These are phyloP conservation scores for Drosophila paramelanica DNA, from an alignment of 2,888 invertebrate species.

Conservation along the genomic window DNA sequence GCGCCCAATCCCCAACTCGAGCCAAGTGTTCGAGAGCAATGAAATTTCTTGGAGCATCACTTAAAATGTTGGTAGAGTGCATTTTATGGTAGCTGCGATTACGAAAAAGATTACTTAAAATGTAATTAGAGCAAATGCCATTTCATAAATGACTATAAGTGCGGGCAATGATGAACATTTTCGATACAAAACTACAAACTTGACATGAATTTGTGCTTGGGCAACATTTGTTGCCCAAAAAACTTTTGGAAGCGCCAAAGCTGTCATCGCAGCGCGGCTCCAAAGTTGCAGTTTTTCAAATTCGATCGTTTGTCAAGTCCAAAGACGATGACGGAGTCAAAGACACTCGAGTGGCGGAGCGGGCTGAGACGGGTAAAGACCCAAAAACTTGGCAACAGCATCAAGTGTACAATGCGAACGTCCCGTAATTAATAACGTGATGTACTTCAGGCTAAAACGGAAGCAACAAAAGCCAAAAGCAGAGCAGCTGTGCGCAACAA, in stretches of 20 bases:
- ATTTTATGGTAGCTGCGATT: slow-evolving; percentile 72
- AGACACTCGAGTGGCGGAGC: slow-evolving; percentile 5
- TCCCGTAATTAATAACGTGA: slow-evolving; percentile 67
- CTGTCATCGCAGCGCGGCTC: slow-evolving; percentile 35
- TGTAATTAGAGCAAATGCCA: slow-evolving; percentile 74
- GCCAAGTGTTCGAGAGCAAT: slow-evolving; percentile 14
- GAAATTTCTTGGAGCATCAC: slow-evolving; percentile 67
- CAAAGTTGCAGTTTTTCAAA: slow-evolving; percentile 42
- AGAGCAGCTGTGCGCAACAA: slow-evolving; percentile 26
- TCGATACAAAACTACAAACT: slow-evolving; percentile 36
- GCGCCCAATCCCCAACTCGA: slow-evolving; percentile 12
- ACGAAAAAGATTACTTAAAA: slow-evolving; percentile 68
- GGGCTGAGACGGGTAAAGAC: slow-evolving; percentile 1
- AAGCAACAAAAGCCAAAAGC: slow-evolving; percentile 44
- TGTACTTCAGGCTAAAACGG: slow-evolving; percentile 60
- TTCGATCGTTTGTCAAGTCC: slow-evolving; percentile 50
- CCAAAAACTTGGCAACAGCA: slow-evolving; percentile 40
- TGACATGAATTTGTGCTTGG: slow-evolving; percentile 54
- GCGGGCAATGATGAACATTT: slow-evolving; percentile 47
- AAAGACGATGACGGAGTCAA: slow-evolving; percentile 45
- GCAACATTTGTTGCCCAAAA: slow-evolving; percentile 42
- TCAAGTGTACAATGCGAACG: slow-evolving; percentile 21
- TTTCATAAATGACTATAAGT: slow-evolving; percentile 39
- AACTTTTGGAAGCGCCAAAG: slow-evolving; percentile 10
- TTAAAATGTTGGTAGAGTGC: slow-evolving; percentile 54